Evolutionary conservation across 1,140 invertebrate genomes (phyloP).

Genomic region (Watersipora subatra): DNA sequence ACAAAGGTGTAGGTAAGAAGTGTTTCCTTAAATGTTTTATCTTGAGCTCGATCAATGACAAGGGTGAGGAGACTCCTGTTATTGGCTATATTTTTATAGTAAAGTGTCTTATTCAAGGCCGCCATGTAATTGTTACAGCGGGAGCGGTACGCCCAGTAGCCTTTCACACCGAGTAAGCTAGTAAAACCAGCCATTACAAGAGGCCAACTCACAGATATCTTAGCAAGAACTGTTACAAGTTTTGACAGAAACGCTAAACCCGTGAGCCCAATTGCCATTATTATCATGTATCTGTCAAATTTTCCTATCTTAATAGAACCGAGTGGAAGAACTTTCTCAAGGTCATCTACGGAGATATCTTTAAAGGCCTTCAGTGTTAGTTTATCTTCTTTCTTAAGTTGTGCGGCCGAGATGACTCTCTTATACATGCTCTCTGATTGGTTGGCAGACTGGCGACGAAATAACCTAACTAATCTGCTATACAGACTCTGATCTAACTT

Average conservation of each 20-base stretch:
- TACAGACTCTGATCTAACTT: neutral
- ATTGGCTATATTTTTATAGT: conserved; percentile 35
- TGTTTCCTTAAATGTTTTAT: conserved; percentile 34
- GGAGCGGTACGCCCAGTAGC: conserved; percentile 23
- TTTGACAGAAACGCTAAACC: conserved; percentile 21
- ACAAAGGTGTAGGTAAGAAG: conserved; percentile 30
- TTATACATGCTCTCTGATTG: conserved; percentile 20
- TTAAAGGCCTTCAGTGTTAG: conserved; percentile 34
- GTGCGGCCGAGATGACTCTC: conserved; percentile 28
- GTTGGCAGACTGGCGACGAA: neutral
- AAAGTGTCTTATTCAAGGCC: conserved; percentile 25
- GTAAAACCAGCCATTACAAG: conserved; percentile 16
- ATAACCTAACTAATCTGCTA: neutral
- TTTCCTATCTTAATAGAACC: conserved; percentile 25
- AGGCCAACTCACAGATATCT: conserved; percentile 16
- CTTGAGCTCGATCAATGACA: conserved; percentile 32
- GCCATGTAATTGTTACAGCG: conserved; percentile 25
- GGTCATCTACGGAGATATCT: conserved; percentile 27
- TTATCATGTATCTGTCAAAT: conserved; percentile 22
- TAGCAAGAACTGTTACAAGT: conserved; percentile 20
- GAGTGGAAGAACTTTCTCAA: conserved; percentile 34
- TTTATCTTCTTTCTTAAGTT: conserved; percentile 31
- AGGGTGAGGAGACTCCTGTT: conserved; percentile 29
- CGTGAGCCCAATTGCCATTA: conserved; percentile 17
- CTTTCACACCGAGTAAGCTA: conserved; percentile 10